Base-by-base conservation (phyloP, 2,113 vertebrate genomes). In the Sylvia atricapilla region DNA sequence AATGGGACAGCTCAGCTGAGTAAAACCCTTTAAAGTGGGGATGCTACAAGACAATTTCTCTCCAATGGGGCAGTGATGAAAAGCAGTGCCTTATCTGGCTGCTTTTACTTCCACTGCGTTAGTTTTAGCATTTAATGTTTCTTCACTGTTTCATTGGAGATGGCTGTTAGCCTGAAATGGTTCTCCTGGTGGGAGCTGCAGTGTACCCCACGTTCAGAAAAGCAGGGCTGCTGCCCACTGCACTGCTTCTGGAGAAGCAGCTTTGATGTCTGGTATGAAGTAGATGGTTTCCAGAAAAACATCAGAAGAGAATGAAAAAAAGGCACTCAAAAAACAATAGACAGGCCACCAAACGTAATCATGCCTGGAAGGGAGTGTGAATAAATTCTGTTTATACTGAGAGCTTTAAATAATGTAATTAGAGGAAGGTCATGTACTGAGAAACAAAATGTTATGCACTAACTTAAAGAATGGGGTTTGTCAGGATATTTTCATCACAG, bases 321-420 rank as follows among this genome's bases (percentile, higher is more conserved):
- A 53, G 15, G 24, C 55, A 41, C 66, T 95, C 83, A 80, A 11
- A 78, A 84, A 88, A 75, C 75, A 93, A 56, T 43, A 85, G 67
- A 68, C 46, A 89, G 72, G 30, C 59, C 28, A 7, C 79, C 64
- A 81, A 84, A 77, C 2, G 4, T 70, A 90, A 92, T 64, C 47
- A 37, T 60, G 50, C 64, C 85, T 86, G 52, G 59, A 41, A 83
- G 64, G 64, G 84, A 94, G 31, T 28, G 41, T 75, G 68, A 84
- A 84, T 84, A 56, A 93, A 68, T 86, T 75, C 43, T 91, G 30
- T 86, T 22, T 68, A 62, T 81, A 24, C 11, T 52, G 60, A 89
- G 72, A 80, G 35, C 58, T 75, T 84, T 78, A 90, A 96, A 78
- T 94, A 94, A 92, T 84, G 35, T 70, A 70, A 74, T 78, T 74